A percentile compares a stretch with the other conserved stretches of the same genome.
These are phyloP conservation scores for Alligator sinensis DNA, from an alignment of 2,113 vertebrate genomes.

Conservation along the genomic window DNA sequence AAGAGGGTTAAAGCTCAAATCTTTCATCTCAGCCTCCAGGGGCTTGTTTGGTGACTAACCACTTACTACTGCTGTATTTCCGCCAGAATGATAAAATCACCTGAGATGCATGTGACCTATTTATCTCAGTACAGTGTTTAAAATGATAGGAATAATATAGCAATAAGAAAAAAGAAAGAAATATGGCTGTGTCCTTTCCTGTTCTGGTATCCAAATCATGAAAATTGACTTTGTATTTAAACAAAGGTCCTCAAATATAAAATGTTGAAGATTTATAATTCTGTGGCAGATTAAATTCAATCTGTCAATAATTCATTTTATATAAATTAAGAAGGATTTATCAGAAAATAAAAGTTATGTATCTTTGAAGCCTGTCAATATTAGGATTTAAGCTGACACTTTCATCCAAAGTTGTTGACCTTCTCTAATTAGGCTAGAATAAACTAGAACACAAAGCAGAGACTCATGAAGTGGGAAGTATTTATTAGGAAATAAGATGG, in stretches of 20 bases:
- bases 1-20: background rate
- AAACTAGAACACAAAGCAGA: background rate
- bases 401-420: background rate
- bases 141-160: background rate
- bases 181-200: background rate
- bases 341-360: background rate
- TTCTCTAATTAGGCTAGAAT: background rate
- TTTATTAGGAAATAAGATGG: background rate
- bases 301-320: background rate
- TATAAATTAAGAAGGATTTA: background rate
- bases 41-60: background rate
- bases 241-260: background rate
- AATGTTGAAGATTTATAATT: background rate
- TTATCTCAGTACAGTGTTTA: background rate
- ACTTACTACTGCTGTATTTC: background rate
- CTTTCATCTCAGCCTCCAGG: background rate
- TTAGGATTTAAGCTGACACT: background rate
- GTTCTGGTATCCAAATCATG: background rate
- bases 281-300: background rate
- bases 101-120: background rate
- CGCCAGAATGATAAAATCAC: background rate
- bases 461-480: accelerated
- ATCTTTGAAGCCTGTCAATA: background rate
- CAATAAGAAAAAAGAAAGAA: background rate
- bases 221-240: background rate